A percentile compares a stretch with the other conserved stretches of the same genome.
These are phyloP conservation scores for Eilema sororculum DNA, from an alignment of 2,888 invertebrate species.

Conservation along the genomic window DNA sequence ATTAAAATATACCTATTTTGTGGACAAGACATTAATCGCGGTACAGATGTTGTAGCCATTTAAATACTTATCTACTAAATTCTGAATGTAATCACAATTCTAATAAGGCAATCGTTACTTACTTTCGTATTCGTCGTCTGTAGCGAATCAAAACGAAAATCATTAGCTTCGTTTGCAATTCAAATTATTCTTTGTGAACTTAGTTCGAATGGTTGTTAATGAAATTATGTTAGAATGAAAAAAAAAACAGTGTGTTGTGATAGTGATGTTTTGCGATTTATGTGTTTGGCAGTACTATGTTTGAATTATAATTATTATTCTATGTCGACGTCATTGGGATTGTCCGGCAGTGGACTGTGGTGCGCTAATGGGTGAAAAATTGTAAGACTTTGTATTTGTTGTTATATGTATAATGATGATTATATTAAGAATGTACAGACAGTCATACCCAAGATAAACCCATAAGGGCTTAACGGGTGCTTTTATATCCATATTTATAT, in stretches of 20 bases:
- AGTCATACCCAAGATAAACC: too few relatives aligned
- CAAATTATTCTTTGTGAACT: conserved; percentile 56
- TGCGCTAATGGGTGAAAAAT: too few relatives aligned
- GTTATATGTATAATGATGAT: too few relatives aligned
- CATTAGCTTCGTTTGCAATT: conserved; percentile 67
- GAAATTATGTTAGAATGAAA: conserved; percentile 53
- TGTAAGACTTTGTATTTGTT: too few relatives aligned
- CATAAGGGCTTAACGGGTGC: too few relatives aligned
- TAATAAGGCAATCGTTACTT: conserved; percentile 24
- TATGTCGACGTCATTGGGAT: too few relatives aligned
- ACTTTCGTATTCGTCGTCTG: conserved; percentile 34
- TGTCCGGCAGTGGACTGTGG: too few relatives aligned
- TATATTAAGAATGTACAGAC: too few relatives aligned
- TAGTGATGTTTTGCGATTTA: conserved; percentile 31
- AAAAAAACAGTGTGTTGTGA: conserved; percentile 35
- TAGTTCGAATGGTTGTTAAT: conserved; percentile 58
- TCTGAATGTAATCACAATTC: not conserved
- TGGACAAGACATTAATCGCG: not conserved
- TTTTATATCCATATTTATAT: too few relatives aligned
- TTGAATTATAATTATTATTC: not conserved
- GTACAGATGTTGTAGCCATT: not conserved
- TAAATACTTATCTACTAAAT: not conserved
- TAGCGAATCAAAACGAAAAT: conserved; percentile 57
- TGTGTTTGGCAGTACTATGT: not conserved
- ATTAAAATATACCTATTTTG: not conserved